Evolutionary conservation across 2,888 invertebrate genomes (phyloP), one percentile per base, ranked within the genome.

Genomic region (Gnatocerus cornutus): DNA sequence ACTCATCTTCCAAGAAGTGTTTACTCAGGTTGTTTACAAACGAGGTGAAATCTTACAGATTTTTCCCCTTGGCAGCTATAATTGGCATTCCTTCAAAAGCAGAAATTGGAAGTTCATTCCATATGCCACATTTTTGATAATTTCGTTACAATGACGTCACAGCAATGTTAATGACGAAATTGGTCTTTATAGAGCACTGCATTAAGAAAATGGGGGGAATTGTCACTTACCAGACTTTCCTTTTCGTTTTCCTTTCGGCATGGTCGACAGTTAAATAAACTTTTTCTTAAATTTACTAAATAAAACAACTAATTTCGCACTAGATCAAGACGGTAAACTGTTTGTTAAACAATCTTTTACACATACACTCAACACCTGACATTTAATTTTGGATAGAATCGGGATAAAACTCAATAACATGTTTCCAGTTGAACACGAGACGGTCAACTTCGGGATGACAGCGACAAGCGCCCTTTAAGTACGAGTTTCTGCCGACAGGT

Each of bases 261-360:
- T 92, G 87, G 83, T 90, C 48, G 64, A 72, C 69, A 74, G 72
- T 73, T 76, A 73, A 77, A 72, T 73, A 73, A 76, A 74, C 50
- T 68, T 81, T 81, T 77, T 83, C 81, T 83, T 85, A 85, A 86
- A 86, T 86, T 86, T 86, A 86, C 86, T 87, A 83, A 86, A 87
- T 82, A 84, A 86, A 85, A 87, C 87, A 86, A 86, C 85, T 84
- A 86, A 87, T 84, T 85, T 85, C 86, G 87, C 87, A 88, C 89
- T 89, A 87, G 89, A 92, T 92, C 92, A 93, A 91, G 92, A 93
- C 85, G 91, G 91, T 88, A 90, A 89, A 91, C 89, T 90, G 90
- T 91, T 91, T 84, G 88, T 86, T 89, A 89, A 89, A 88, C 87
- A 89, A 88, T 90, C 90, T 90, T 88, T 90, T 87, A 87, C 89